Conservation (phyloP, 2,113 vertebrate genomes). For the Caranx melampygus region DNA sequence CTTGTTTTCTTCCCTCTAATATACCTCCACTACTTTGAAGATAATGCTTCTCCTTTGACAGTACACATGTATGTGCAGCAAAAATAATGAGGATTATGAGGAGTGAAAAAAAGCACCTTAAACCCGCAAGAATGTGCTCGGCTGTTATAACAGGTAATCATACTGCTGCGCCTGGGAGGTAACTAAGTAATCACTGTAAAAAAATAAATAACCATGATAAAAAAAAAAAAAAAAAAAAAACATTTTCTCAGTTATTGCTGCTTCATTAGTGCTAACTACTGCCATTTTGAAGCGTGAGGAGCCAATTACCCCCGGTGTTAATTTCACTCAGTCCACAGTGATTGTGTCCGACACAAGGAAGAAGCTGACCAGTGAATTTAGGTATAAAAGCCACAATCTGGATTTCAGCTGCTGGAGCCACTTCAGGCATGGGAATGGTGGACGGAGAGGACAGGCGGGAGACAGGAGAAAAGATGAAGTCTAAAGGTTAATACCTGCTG, state of each 20-base stretch:
- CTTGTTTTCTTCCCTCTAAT: slow-evolving; percentile 40
- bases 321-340: slow-evolving; percentile 34
- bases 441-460: slow-evolving; percentile 11
- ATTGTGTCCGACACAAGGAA: slow-evolving; percentile 29
- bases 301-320: slow-evolving; percentile 44
- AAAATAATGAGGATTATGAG: slow-evolving; percentile 55
- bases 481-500: slow-evolving; percentile 67
- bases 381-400: slow-evolving; percentile 36
- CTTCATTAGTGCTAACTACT: slow-evolving; percentile 67
- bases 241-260: slow-evolving; percentile 52
- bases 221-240: slow-evolving; percentile 54
- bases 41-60: slow-evolving; percentile 57
- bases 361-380: slow-evolving; percentile 19
- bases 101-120: slow-evolving; percentile 14
- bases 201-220: slow-evolving; percentile 58
- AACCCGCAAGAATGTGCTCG: slow-evolving; percentile 31
- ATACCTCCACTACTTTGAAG: slow-evolving; percentile 47
- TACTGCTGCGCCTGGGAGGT: slow-evolving; percentile 21
- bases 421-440: slow-evolving; percentile 16
- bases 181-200: slow-evolving; percentile 49
- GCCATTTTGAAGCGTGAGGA: slow-evolving; percentile 53
- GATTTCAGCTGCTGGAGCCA: slow-evolving; percentile 23
- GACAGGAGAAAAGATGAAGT: slow-evolving; percentile 37
- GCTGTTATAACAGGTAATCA: slow-evolving; percentile 68
- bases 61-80: slow-evolving; percentile 43